These are phyloP conservation scores for Catharus minimus DNA, from an alignment of 2,113 vertebrate genomes.

Conservation along the genomic window DNA sequence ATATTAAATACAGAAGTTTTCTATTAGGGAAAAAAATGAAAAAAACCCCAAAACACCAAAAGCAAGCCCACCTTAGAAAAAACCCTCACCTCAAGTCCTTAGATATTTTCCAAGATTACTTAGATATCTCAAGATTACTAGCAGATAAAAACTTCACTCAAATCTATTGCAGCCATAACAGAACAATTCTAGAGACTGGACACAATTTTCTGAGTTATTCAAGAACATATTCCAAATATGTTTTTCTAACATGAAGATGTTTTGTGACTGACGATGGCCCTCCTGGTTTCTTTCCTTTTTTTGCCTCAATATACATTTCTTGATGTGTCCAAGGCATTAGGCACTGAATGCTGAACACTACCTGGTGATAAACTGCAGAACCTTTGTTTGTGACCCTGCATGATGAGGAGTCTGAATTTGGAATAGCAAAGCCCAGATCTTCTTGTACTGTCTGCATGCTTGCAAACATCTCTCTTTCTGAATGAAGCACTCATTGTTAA, in stretches of 20 bases:
- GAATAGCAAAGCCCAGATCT: not conserved
- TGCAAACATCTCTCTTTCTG: not conserved
- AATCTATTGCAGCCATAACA: not conserved
- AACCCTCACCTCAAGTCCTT: not conserved
- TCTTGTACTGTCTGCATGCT: not conserved
- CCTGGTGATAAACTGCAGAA: not conserved
- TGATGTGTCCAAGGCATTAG: not conserved
- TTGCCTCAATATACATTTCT: not conserved
- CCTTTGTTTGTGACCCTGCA: not conserved
- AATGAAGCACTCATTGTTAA: not conserved
- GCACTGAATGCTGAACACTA: not conserved
- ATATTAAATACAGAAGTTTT: not conserved
- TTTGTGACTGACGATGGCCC: not conserved
- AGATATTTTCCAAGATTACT: not conserved
- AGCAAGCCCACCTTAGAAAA: not conserved
- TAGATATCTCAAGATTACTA: not conserved
- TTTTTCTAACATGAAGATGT: not conserved
- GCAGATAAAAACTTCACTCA: conserved; percentile 30
- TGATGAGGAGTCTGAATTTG: not conserved
- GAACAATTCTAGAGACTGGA: not conserved
- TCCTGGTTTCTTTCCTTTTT: not conserved
- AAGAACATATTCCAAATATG: not conserved
- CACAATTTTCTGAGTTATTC: not conserved
- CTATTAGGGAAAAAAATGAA: not conserved
- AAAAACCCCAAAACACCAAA: not conserved